Conservation (phyloP, 2,888 invertebrate genomes). For the Ophion costatus region DNA sequence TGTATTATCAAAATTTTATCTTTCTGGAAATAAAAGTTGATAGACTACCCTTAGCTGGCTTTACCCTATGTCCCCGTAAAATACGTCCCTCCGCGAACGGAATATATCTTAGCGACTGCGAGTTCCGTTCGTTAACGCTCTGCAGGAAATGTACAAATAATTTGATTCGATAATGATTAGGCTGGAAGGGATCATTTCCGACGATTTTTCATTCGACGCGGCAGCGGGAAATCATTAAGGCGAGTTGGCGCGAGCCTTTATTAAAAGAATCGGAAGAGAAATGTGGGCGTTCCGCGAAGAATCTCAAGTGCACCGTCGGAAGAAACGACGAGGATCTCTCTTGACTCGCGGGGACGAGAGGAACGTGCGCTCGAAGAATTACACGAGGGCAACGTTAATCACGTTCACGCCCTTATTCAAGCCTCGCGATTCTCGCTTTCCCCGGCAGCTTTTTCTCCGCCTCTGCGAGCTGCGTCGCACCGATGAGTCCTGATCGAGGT, state of each 20-base stretch:
- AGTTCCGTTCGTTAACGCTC: background rate
- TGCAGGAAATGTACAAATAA: background rate
- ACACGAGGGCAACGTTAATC: slow-evolving; percentile 74
- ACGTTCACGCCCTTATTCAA: slow-evolving; percentile 77
- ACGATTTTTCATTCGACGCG: slow-evolving; percentile 25
- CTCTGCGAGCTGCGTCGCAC: slow-evolving; percentile 11
- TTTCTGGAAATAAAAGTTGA: no score
- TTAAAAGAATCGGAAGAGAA: slow-evolving; percentile 84
- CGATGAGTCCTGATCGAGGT: slow-evolving; percentile 30
- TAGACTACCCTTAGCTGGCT: no score
- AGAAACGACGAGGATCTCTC: slow-evolving; percentile 47
- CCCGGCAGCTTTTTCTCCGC: slow-evolving; percentile 64
- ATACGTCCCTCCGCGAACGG: no score
- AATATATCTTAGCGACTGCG: no score
- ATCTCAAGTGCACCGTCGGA: slow-evolving; percentile 67
- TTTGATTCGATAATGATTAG: background rate
- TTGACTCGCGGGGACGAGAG: slow-evolving; percentile 51
- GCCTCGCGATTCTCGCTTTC: slow-evolving; percentile 37
- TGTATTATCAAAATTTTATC: no score
- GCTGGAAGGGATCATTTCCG: background rate
- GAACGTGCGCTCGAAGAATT: slow-evolving; percentile 59
- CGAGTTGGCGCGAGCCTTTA: slow-evolving; percentile 79
- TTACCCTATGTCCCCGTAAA: no score
- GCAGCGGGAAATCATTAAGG: slow-evolving; percentile 72
- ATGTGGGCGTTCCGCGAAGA: slow-evolving; percentile 83